Conservation (phyloP, 2,888 invertebrate species). For the Doris montereyensis region DNA sequence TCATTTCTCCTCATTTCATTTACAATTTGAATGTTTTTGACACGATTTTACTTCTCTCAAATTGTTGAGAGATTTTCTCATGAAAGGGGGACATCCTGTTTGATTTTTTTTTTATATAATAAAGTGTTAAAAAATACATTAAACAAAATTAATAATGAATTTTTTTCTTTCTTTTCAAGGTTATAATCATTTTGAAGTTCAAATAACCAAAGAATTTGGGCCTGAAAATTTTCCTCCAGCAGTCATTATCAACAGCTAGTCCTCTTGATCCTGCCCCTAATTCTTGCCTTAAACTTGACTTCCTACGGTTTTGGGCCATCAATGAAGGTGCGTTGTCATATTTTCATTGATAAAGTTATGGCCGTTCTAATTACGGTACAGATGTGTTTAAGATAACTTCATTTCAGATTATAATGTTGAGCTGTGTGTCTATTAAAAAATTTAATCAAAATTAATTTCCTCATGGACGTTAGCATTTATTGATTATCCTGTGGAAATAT, state of each 20-base stretch:
- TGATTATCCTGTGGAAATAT: no score
- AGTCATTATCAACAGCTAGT: slow-evolving; percentile 63
- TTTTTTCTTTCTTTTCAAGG: no score
- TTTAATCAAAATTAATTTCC: no score
- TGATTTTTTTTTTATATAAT: no score
- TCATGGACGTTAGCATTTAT: no score
- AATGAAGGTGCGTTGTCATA: slow-evolving; percentile 57
- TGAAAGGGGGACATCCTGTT: no score
- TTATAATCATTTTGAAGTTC: slow-evolving; percentile 69
- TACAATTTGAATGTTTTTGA: no score
- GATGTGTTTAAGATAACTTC: background rate
- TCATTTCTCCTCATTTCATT: no score
- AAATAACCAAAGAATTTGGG: slow-evolving; percentile 61
- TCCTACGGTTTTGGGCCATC: slow-evolving; percentile 65
- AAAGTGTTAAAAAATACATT: no score
- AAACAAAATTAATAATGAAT: no score
- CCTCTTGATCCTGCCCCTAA: slow-evolving; percentile 55
- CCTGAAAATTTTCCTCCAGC: slow-evolving; percentile 58
- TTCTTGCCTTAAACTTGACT: slow-evolving; percentile 64
- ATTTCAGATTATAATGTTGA: background rate
- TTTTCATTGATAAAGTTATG: background rate
- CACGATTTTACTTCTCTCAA: no score
- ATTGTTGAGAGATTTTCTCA: no score
- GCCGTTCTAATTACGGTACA: background rate
- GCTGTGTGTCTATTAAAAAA: background rate